phyloP scores from a whole-genome alignment of 1,140 invertebrate genomes.

The Drosophila obscura region DNA sequence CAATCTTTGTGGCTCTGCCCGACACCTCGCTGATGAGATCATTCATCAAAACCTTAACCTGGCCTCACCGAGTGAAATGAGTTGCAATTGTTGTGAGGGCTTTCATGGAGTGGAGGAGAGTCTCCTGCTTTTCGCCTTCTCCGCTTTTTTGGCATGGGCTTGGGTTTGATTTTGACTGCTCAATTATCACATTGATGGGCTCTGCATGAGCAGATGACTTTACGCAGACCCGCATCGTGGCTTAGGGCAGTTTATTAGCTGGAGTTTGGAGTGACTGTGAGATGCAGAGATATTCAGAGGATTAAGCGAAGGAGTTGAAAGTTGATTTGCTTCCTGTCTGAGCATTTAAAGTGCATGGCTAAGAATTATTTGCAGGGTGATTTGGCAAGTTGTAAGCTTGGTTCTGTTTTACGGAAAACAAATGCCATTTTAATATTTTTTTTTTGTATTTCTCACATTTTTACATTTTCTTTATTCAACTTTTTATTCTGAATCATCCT shows the following conservation, averaged over 20 bases:
- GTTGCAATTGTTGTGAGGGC: conserved; percentile 73
- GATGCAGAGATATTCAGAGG: not conserved
- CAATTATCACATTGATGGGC: conserved; percentile 62
- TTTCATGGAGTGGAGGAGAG: conserved; percentile 24
- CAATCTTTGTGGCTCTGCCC: conserved; percentile 68
- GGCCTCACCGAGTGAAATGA: conserved; percentile 65
- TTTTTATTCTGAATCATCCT: not conserved
- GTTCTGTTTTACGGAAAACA: too few relatives aligned
- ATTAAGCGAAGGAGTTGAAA: conserved; percentile 4
- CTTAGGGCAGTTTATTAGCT: conserved; percentile 14
- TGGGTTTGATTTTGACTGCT: conserved; percentile 66
- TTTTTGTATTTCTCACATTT: too few relatives aligned
- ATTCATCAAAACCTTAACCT: conserved; percentile 77
- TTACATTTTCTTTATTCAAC: too few relatives aligned
- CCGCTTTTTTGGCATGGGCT: conserved; percentile 40
- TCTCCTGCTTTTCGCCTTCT: conserved; percentile 16
- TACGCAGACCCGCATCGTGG: conserved; percentile 21
- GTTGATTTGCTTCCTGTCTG: too few relatives aligned
- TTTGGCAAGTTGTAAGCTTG: too few relatives aligned
- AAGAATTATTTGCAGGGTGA: too few relatives aligned
- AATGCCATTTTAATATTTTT: too few relatives aligned
- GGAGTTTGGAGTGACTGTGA: conserved; percentile 1
- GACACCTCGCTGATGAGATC: conserved; percentile 83
- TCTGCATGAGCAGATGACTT: conserved; percentile 7
- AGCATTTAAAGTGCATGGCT: too few relatives aligned